These are phyloP conservation scores for Limnephilus marmoratus DNA, from an alignment of 2,888 invertebrate genomes.

Conservation along the genomic window DNA sequence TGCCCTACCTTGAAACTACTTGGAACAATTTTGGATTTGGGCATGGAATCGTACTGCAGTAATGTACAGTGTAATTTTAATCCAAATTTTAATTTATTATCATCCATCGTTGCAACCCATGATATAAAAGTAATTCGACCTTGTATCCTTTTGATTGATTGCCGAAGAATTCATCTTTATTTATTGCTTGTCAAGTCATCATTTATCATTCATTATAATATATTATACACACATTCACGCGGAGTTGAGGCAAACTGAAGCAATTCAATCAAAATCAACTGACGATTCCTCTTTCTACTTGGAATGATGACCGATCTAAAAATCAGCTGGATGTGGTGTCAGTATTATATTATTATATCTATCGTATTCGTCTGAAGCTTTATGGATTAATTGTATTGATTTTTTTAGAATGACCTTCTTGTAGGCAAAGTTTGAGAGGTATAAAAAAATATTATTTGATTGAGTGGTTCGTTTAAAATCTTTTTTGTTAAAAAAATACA, in stretches of 20 bases:
- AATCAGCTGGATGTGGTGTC: neutral
- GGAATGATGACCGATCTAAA: neutral
- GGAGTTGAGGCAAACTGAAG: neutral
- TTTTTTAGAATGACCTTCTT: neutral
- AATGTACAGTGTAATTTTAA: conserved; percentile 8
- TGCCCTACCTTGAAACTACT: neutral
- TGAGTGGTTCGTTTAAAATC: no score
- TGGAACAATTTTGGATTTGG: neutral
- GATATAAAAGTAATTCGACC: conserved; percentile 30
- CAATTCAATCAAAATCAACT: neutral
- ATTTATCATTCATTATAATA: conserved; percentile 41
- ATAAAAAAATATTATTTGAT: no score
- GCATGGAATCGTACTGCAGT: neutral
- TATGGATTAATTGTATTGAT: neutral
- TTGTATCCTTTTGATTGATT: conserved; percentile 45
- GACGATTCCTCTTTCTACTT: neutral
- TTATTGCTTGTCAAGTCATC: conserved; percentile 37
- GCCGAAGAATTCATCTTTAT: conserved; percentile 40
- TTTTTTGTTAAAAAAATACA: no score
- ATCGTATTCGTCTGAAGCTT: neutral
- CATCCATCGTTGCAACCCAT: neutral
- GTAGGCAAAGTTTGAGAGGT: neutral
- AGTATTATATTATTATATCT: neutral
- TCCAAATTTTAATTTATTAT: conserved; percentile 35
- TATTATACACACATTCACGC: conserved; percentile 7